Evolutionary conservation across 1,140 invertebrate species (phyloP).

Genomic region (Dreissena polymorpha): DNA sequence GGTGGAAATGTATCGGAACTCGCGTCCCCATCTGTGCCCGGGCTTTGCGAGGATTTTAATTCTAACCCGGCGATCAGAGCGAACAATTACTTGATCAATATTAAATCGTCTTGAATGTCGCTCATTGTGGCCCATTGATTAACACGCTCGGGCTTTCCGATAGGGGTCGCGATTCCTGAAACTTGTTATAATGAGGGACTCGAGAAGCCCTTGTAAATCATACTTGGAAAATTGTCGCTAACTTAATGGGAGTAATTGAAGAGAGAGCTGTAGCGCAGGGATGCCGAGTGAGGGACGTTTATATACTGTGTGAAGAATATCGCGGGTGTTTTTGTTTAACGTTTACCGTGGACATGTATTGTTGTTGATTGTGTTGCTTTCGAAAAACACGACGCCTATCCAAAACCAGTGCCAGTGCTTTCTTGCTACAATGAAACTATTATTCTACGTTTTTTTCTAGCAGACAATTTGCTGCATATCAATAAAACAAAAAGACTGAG

Average conservation of each 20-base stretch:
- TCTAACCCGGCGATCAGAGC: constrained; percentile 30
- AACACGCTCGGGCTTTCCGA: not conserved
- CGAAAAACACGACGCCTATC: too few relatives aligned
- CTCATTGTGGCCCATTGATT: constrained; percentile 2
- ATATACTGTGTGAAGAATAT: too few relatives aligned
- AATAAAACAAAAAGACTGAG: too few relatives aligned
- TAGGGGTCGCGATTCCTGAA: not conserved
- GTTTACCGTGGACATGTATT: too few relatives aligned
- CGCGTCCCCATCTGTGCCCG: constrained; percentile 46
- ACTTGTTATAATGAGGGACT: constrained; percentile 35
- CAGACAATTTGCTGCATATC: too few relatives aligned
- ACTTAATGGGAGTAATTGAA: constrained; percentile 47
- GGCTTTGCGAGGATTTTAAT: constrained; percentile 20
- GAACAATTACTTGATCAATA: constrained; percentile 53
- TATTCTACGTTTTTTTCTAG: too few relatives aligned
- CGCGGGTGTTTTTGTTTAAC: too few relatives aligned
- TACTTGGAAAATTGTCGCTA: constrained; percentile 46
- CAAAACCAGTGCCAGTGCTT: too few relatives aligned
- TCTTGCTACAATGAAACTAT: too few relatives aligned
- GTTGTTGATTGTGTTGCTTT: too few relatives aligned
- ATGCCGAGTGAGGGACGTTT: too few relatives aligned
- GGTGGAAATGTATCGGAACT: constrained; percentile 36
- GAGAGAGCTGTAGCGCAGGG: not conserved
- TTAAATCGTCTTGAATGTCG: constrained; percentile 45
- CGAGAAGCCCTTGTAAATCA: constrained; percentile 38